Evolutionary conservation across 2,888 invertebrate genomes (phyloP).

Genomic region (Drosophila anceps): DNA sequence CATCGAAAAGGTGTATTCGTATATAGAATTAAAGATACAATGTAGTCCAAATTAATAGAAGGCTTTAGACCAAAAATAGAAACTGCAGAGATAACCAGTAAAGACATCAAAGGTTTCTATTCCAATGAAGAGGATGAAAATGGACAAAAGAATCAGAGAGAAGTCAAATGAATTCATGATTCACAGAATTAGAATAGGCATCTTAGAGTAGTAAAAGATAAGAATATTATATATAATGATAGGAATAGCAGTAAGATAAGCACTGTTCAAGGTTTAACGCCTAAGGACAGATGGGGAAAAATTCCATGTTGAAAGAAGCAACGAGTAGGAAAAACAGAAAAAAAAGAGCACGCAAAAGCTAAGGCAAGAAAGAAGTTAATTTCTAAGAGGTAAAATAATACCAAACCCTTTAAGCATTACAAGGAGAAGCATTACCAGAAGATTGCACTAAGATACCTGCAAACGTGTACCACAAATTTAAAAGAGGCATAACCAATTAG

Average conservation of each 20-base stretch:
- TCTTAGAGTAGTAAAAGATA: background rate
- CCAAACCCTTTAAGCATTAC: no score
- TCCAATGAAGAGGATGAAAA: slow-evolving; percentile 5
- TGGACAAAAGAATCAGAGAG: slow-evolving; percentile 10
- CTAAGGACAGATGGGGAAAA: no score
- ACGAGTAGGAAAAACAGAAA: background rate
- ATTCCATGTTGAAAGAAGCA: no score
- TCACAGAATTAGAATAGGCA: background rate
- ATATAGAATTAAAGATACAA: background rate
- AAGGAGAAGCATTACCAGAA: no score
- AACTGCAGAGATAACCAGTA: background rate
- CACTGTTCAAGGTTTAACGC: background rate
- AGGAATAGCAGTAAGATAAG: background rate
- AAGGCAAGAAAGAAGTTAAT: background rate
- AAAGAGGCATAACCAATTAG: no score
- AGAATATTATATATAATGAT: background rate
- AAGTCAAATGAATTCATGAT: background rate
- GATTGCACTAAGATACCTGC: no score
- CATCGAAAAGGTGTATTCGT: no score
- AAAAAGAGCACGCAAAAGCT: background rate
- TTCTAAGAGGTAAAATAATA: no score
- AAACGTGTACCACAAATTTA: no score
- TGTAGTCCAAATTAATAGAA: background rate
- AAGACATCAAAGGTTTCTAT: background rate
- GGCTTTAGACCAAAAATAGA: background rate